Percentiles rank a stretch among this genome's conserved stretches.
phyloP scores from a whole-genome alignment of 1,140 invertebrate species.

The Laupala kohalensis region DNA sequence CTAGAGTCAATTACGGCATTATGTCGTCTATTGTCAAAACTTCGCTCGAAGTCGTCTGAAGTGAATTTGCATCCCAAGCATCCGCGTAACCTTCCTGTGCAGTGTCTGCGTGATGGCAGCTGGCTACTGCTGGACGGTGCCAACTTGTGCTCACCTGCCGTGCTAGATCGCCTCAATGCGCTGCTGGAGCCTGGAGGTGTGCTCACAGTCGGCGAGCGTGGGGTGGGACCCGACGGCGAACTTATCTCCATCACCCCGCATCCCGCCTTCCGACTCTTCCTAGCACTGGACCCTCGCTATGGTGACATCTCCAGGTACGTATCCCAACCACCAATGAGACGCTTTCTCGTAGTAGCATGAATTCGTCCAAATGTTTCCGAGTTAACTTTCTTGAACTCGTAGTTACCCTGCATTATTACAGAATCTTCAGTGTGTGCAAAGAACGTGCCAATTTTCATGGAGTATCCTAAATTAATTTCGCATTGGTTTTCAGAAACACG shows the following conservation, averaged over 20 bases:
- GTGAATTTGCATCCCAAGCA: background rate
- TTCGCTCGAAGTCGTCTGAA: background rate
- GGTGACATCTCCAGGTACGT: slow-evolving; percentile 80
- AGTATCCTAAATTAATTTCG: no score
- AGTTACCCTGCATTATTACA: no score
- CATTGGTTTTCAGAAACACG: no score
- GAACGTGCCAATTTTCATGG: no score
- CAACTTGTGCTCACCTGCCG: slow-evolving; percentile 91
- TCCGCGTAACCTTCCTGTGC: background rate
- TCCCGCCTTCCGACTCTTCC: slow-evolving; percentile 81
- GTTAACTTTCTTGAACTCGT: no score
- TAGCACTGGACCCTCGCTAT: slow-evolving; percentile 87
- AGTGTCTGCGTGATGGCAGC: slow-evolving; percentile 66
- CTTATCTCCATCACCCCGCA: slow-evolving; percentile 71
- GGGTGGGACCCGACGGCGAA: slow-evolving; percentile 53
- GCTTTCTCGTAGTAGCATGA: background rate
- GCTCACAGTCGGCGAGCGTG: slow-evolving; percentile 83
- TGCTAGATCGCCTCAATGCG: slow-evolving; percentile 90
- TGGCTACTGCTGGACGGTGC: slow-evolving; percentile 95
- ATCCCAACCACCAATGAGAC: background rate
- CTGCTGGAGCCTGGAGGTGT: slow-evolving; percentile 86
- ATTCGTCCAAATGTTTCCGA: no score
- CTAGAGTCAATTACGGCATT: no score
- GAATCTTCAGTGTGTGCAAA: no score
- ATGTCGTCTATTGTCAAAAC: no score